Evolutionary conservation across 2,797 vertebrate genomes (phyloP).

Genomic region (Trichosurus vulpecula): DNA sequence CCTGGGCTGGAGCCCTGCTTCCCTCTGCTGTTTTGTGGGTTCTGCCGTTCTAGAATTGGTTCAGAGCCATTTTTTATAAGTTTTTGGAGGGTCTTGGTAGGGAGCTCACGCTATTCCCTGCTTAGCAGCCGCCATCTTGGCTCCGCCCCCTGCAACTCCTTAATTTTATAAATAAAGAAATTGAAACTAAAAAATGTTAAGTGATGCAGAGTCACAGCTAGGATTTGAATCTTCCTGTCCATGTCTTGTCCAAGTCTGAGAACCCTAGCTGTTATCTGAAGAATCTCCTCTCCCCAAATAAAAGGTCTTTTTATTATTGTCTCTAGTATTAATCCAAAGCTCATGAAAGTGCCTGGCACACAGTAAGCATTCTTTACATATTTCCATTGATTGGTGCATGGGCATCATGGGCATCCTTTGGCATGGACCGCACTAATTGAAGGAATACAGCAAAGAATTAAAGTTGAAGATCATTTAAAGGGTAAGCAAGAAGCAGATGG

Average conservation of each 20-base stretch:
- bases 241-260: background rate
- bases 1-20: too few relatives aligned
- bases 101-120: too few relatives aligned
- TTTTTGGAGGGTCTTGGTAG: too few relatives aligned
- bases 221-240: background rate
- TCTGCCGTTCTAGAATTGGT: too few relatives aligned
- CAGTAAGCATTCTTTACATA: background rate
- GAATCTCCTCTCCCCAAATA: background rate
- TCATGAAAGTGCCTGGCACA: background rate
- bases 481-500: background rate
- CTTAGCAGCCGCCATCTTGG: too few relatives aligned
- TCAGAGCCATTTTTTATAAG: too few relatives aligned
- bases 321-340: background rate
- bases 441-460: background rate
- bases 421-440: background rate
- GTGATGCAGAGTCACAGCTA: background rate
- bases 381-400: background rate
- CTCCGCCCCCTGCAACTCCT: too few relatives aligned
- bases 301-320: background rate
- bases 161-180: background rate
- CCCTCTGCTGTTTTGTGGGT: too few relatives aligned
- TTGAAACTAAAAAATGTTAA: background rate
- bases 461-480: background rate
- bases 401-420: background rate
- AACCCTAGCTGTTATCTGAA: background rate